Evolutionary conservation across 1,140 invertebrate genomes (phyloP).

Genomic region (Hormaphis cornu): DNA sequence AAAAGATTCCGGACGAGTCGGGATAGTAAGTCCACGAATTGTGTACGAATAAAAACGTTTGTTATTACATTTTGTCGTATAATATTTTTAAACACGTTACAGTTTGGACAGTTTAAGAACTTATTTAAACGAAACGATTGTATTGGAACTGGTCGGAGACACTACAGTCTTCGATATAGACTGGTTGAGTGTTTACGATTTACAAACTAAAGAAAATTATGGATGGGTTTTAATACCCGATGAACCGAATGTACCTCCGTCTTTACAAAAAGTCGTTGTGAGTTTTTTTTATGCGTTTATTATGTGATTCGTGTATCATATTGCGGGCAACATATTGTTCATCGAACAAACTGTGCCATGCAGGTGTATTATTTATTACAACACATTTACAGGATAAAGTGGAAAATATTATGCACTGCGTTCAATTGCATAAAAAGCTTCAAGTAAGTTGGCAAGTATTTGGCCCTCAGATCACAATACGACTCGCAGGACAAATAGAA

Average conservation of each 20-base stretch:
- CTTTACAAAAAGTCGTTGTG: constrained; percentile 50
- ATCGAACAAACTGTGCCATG: too few species aligned
- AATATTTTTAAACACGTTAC: constrained; percentile 34
- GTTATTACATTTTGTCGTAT: not conserved
- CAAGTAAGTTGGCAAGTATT: constrained; percentile 85
- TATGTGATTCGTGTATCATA: too few species aligned
- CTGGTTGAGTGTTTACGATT: constrained; percentile 75
- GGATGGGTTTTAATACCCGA: constrained; percentile 71
- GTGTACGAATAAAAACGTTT: not conserved
- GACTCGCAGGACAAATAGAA: constrained; percentile 64
- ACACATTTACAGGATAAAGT: constrained; percentile 12
- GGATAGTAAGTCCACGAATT: constrained; percentile 67
- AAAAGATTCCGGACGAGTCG: constrained; percentile 77
- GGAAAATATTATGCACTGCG: constrained; percentile 52
- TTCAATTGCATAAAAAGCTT: constrained; percentile 70
- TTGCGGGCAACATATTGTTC: too few species aligned
- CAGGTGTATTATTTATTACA: not conserved
- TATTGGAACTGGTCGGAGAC: constrained; percentile 68
- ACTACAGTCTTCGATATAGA: constrained; percentile 72
- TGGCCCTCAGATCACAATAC: constrained; percentile 76
- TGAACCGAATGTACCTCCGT: constrained; percentile 75
- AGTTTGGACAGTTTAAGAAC: constrained; percentile 60
- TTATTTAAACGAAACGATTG: constrained; percentile 66
- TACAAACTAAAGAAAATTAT: constrained; percentile 58
- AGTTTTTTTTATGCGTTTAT: constrained; percentile 34